Conservation (phyloP, 1,140 invertebrate species). For the Dysdera silvatica region DNA sequence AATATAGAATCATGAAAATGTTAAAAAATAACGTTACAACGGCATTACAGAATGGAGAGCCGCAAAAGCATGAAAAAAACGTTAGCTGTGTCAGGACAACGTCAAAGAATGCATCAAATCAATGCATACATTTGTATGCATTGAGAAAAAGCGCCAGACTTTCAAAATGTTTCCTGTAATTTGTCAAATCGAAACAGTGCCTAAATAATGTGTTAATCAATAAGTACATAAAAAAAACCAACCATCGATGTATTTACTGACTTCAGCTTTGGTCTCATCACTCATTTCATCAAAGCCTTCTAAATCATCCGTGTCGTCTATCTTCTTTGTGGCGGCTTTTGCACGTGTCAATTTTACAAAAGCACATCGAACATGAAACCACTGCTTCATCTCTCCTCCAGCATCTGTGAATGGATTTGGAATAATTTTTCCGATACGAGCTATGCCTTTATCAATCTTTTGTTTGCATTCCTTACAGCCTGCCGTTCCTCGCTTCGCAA, state of each 20-base stretch:
- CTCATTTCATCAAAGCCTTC: conserved; percentile 62
- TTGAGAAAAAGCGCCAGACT: too few species aligned
- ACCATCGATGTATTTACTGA: conserved; percentile 51
- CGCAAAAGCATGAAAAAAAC: too few species aligned
- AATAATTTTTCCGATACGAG: conserved; percentile 64
- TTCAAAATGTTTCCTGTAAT: too few species aligned
- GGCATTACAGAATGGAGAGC: too few species aligned
- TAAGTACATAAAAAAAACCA: not conserved
- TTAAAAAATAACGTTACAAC: too few species aligned
- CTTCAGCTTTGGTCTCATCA: conserved; percentile 57
- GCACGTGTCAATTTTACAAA: conserved; percentile 71
- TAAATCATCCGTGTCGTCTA: conserved; percentile 68
- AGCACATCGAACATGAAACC: conserved; percentile 70
- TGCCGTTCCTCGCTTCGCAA: conserved; percentile 67
- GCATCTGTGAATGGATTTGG: conserved; percentile 63
- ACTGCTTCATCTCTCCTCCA: conserved; percentile 76
- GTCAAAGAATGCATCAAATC: too few species aligned
- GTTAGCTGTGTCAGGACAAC: too few species aligned
- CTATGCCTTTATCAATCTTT: conserved; percentile 60
- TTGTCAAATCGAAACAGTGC: too few species aligned
- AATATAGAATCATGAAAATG: too few species aligned
- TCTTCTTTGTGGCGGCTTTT: conserved; percentile 67
- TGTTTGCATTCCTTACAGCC: conserved; percentile 81
- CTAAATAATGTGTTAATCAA: too few species aligned
- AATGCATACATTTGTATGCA: too few species aligned